These are phyloP conservation scores for Pseudochirops corinnae DNA, from an alignment of 2,797 vertebrate genomes.

Conservation along the genomic window DNA sequence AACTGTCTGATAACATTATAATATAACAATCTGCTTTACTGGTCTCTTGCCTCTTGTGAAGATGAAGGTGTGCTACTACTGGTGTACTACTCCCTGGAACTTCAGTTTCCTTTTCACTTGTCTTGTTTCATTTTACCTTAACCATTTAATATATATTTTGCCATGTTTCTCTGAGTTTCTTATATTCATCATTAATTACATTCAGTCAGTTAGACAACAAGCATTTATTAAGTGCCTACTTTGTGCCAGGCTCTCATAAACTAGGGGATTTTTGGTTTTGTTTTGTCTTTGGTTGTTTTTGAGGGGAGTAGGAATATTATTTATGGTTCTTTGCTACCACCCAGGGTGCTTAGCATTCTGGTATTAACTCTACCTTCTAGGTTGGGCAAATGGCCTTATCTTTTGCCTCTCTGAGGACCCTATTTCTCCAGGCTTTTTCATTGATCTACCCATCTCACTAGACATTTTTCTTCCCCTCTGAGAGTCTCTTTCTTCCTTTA, in stretches of 20 bases:
- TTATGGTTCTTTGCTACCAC: neutral
- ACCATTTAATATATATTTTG: neutral
- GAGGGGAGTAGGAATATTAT: neutral
- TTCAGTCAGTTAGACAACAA: neutral
- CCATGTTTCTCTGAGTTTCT: neutral
- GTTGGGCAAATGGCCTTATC: neutral
- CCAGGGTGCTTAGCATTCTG: neutral
- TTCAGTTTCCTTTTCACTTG: neutral
- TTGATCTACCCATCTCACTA: neutral
- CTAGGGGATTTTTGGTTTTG: too few relatives aligned
- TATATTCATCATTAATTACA: neutral
- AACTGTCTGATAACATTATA: neutral
- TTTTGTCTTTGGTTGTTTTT: neutral
- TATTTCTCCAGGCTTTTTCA: neutral
- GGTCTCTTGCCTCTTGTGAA: neutral
- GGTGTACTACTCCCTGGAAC: neutral
- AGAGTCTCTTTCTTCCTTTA: neutral
- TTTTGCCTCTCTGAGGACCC: neutral
- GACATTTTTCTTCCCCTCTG: neutral
- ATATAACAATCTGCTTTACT: neutral
- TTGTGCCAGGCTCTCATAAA: neutral
- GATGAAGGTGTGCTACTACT: neutral
- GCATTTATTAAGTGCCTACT: neutral
- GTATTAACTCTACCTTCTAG: neutral
- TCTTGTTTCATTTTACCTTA: neutral